Evolutionary conservation across 2,888 invertebrate species (phyloP), one percentile per base, ranked within the genome.

Genomic region (Scrobipalpa costella): DNA sequence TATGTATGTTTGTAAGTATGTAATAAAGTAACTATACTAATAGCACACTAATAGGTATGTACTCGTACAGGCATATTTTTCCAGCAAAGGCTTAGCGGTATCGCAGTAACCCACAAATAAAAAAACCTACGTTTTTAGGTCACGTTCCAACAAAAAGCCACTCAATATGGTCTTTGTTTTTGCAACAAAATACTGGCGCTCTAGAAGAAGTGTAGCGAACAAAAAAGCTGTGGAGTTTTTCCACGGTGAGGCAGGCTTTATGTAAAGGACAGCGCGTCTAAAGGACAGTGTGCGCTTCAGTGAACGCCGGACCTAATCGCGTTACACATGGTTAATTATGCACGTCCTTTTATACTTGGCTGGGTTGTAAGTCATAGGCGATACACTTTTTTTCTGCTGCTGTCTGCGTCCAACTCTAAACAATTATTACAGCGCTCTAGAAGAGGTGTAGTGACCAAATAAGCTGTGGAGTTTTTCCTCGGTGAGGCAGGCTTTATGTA

Each of bases 301-400:
- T 78, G 72, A 76, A 63, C 73, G 70, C 72, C 69, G 73, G 76
- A 73, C 73, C 78, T 85, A 85, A 86, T 86, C 85, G 81, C 67
- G 80, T 86, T 84, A 85, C 81, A 82, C 83, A 84, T 82, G 85
- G 79, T 84, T 86, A 86, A 86, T 86, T 86, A 86, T 86, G 84
- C 83, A 85, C 86, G 77, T 75, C 81, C 81, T 79, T 80, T 80
- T 77, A 75, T 69, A 66, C 64, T 70, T 61, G 59, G 71, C 11
- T 11, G 3, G 15, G 69, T 61, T 6, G 36, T 67, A 73, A 71
- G 64, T 27, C 19, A 63, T 8, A n/a, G 64, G 66, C 21, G 52
- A 8, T 15, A 61, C 3, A 1, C 0, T n/a, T n/a, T 44, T 44
- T 44, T 9, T n/a, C n/a, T 44, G 15, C 1, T 15, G 44, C 15